Percentiles rank a stretch among this genome's conserved stretches.
phyloP scores from a whole-genome alignment of 1,140 invertebrate species.

The Drosophila sp. region DNA sequence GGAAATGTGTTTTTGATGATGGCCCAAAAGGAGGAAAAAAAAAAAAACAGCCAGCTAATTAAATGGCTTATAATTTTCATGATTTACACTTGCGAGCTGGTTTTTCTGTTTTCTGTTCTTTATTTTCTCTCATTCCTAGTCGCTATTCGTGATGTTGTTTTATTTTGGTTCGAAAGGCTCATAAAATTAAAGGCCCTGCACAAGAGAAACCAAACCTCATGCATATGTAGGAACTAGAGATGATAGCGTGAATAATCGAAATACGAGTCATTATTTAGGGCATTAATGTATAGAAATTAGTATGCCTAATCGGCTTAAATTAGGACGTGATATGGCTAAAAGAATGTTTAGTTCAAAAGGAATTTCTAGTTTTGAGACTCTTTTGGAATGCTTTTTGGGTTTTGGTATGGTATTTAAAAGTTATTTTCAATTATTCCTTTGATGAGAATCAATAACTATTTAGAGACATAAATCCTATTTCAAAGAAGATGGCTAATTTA shows the following conservation, averaged over 20 bases:
- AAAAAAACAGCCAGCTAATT: conserved; percentile 62
- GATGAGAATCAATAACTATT: too few relatives aligned
- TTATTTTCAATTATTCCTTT: too few relatives aligned
- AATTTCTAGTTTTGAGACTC: too few relatives aligned
- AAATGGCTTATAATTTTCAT: conserved; percentile 79
- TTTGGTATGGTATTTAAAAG: too few relatives aligned
- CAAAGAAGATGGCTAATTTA: too few relatives aligned
- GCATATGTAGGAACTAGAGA: conserved; percentile 35
- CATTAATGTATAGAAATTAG: neutral
- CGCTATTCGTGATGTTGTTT: conserved; percentile 3
- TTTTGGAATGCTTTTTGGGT: too few relatives aligned
- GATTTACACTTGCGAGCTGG: conserved; percentile 67
- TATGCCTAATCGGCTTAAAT: neutral
- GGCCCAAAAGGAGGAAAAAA: conserved; percentile 42
- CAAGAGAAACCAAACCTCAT: conserved; percentile 8
- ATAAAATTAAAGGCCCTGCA: conserved; percentile 56
- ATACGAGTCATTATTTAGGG: neutral
- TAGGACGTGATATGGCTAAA: neutral
- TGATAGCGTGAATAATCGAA: conserved; percentile 18
- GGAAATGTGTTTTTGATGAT: conserved; percentile 65
- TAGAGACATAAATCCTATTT: too few relatives aligned
- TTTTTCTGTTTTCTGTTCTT: conserved; percentile 2
- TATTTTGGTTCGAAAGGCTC: conserved; percentile 50
- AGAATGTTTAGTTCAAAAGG: neutral
- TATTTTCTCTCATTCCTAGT: neutral